These are phyloP conservation scores for Syrmaticus mikado DNA, from an alignment of 2,113 vertebrate genomes.

Conservation along the genomic window DNA sequence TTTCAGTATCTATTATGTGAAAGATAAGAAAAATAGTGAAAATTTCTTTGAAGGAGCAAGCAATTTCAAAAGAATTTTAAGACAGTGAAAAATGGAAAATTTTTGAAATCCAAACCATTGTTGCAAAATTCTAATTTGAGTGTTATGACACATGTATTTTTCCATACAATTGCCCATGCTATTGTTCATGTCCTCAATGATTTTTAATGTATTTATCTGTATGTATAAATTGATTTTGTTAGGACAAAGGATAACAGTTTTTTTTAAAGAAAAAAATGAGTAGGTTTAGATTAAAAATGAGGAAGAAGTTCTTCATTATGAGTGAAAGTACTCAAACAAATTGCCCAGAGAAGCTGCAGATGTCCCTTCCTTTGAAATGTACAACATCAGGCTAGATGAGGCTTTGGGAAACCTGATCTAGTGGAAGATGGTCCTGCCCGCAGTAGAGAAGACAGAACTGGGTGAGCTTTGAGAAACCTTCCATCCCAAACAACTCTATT, in stretches of 20 bases:
- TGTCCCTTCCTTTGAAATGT: too few species aligned
- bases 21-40: background rate
- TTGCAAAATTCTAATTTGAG: background rate
- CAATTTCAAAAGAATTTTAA: background rate
- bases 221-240: background rate
- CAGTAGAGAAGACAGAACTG: too few species aligned
- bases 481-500: too few species aligned
- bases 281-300: too few species aligned
- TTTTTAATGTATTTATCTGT: background rate
- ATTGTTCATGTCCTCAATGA: fast-evolving
- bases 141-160: background rate
- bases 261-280: too few species aligned
- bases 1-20: background rate
- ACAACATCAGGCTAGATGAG: too few species aligned
- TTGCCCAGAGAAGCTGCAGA: too few species aligned
- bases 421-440: too few species aligned
- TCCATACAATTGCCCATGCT: background rate
- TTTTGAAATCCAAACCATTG: background rate
- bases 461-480: too few species aligned
- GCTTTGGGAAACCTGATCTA: too few species aligned
- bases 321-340: too few species aligned
- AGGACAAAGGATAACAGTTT: background rate
- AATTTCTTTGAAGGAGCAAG: background rate
- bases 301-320: too few species aligned
- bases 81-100: background rate